These are phyloP conservation scores for Onthophagus sagittarius DNA, from an alignment of 2,888 invertebrate species.

Conservation along the genomic window DNA sequence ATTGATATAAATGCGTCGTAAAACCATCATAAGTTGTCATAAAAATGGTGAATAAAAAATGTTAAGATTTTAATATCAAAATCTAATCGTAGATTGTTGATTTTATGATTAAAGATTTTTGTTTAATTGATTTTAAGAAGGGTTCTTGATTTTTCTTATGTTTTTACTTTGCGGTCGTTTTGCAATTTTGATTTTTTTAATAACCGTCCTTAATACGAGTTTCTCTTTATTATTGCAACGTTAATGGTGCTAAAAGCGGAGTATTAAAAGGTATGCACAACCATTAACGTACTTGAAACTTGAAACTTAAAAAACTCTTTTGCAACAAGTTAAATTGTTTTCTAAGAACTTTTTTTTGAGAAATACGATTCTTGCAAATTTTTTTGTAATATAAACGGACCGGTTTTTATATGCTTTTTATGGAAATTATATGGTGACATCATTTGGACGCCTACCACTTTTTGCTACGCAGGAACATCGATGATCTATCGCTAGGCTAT, in stretches of 20 bases:
- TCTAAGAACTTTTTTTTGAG: neutral
- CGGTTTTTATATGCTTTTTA: neutral
- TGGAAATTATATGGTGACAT: neutral
- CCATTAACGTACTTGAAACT: neutral
- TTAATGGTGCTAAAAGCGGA: neutral
- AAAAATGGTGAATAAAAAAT: neutral
- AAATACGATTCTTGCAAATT: neutral
- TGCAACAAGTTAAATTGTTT: neutral
- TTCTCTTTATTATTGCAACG: neutral
- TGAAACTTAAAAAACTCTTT: neutral
- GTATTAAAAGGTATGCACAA: neutral
- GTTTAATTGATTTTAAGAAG: too few species aligned
- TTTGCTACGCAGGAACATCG: neutral
- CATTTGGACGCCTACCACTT: neutral
- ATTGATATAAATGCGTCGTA: neutral
- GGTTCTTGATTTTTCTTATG: neutral
- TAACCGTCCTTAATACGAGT: neutral
- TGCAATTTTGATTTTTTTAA: neutral
- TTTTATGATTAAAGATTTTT: too few species aligned
- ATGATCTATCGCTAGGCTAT: neutral
- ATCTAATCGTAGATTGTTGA: too few species aligned
- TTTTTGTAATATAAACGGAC: neutral
- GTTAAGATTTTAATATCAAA: too few species aligned
- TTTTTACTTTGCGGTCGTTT: neutral
- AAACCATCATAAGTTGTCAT: neutral